These are phyloP conservation scores for Archilochus colubris DNA, from an alignment of 2,113 vertebrate genomes.

Conservation along the genomic window DNA sequence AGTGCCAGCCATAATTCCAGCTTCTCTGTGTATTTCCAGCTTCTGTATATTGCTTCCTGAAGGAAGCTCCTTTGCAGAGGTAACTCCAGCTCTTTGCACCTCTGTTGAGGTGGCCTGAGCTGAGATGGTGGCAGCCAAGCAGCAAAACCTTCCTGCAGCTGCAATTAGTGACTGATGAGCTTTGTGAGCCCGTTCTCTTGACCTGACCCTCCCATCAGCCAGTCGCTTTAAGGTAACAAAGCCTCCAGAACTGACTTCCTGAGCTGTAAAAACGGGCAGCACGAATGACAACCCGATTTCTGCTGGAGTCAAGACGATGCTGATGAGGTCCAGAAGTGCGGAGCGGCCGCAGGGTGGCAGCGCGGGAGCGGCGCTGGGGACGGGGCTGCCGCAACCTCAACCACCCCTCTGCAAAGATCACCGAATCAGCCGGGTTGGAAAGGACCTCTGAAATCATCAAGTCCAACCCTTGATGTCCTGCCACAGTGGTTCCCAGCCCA, in stretches of 20 bases:
- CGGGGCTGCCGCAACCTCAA: not conserved
- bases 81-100: not conserved
- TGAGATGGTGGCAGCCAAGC: no score
- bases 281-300: rapidly evolving
- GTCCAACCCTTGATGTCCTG: no score
- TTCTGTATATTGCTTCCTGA: not conserved
- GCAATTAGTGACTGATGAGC: not conserved
- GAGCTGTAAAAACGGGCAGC: not conserved
- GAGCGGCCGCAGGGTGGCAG: slow-evolving; percentile 45
- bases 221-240: not conserved
- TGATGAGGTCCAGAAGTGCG: not conserved
- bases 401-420: not conserved
- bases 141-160: not conserved
- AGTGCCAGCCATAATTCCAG: not conserved
- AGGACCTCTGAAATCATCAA: no score
- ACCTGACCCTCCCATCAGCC: not conserved
- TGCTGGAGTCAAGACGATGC: rapidly evolving
- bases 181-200: not conserved
- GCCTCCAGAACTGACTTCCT: not conserved
- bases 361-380: not conserved
- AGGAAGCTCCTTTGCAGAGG: not conserved
- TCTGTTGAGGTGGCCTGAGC: not conserved
- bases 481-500: no score
- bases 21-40: not conserved
- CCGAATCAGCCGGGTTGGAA: no score